Base-by-base conservation (phyloP, 2,113 vertebrate species). In the Solenodon paradoxus region DNA sequence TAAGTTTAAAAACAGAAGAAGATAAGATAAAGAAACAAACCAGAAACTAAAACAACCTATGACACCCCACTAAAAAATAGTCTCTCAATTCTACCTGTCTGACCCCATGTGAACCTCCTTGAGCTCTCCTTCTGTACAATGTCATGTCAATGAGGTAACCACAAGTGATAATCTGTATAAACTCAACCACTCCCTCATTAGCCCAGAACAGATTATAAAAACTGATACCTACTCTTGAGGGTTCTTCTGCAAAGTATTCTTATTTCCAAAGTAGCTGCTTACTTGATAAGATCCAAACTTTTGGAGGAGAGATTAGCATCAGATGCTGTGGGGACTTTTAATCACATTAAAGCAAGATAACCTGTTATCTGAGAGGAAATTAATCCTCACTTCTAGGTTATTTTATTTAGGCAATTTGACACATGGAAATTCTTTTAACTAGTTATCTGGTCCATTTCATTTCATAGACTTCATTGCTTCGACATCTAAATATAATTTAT, bases 271-370 rank as follows among this genome's bases (percentile, higher is more conserved):
- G 80, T 84, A 93, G 69, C 77, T 93, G 61, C 71, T 68, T 84
- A 28, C 47, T 79, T 53, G 93, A 95, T 92, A 96, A 94, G 51
- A 94, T 87, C 57, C 82, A 89, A 69, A n/a, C 49, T 63, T 83
- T 91, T 89, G 64, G 71, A 94, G 64, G 47, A 83, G 38, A 96
- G 92, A 96, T 97, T 83, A 92, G 61, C 83, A 92, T 96, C 49
- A 63, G 40, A 68, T 53, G n/a, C 69, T 42, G 16, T 55, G 69
- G 80, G 51, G 68, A 83, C 78, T 88, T 95, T 89, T 96, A 95
- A 96, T 91, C 77, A 97, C 84, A 72, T 94, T 96, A 94, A 94
- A 97, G 64, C 95, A 95, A 87, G 89, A 93, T 97, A 96, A 81
- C 24, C 7, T 32, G 15, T 88, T 97, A 94, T 83, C 78, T 93